Evolutionary conservation across 2,888 invertebrate genomes (phyloP), one percentile per base, ranked within the genome.

Genomic region (Prosopocoilus inquinatus): DNA sequence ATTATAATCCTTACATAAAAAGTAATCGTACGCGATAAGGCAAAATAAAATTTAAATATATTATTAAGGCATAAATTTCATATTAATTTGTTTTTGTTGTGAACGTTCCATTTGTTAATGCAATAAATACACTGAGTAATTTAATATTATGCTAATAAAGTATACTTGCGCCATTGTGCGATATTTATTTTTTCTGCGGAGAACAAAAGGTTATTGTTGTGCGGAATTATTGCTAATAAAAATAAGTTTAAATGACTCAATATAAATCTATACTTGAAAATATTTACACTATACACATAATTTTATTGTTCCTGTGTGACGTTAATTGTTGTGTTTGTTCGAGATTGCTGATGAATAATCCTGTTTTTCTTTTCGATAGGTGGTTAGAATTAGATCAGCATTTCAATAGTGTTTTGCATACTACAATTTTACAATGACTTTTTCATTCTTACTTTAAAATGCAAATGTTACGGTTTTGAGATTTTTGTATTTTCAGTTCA

Each of bases 191-290:
- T 55, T 35, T 41, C 11, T 47, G 11, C 45, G 53, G 45, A 57
- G 53, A 57, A 57, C 56, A 57, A 57, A 57, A 57, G 56, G 43
- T 51, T 49, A 57, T 57, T 57, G 56, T 57, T 57, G 35, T 50
- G 53, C 53, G 52, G 51, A 47, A 50, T 57, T 51, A 54, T 55
- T 51, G 53, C 53, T 58, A 55, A 53, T 47, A 57, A 57, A 61
- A 57, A 44, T 57, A 49, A 49, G 20, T 28, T 28, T 28, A 28
- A 47, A 50, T 48, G 46, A 49, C 53, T 41, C 41, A 41, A 41
- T 41, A 16, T 9, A 41, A 41, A 41, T 15, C 15, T 41, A 41
- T 41, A 41, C 41, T 13, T 41, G 16, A 41, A 41, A 41, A 41
- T 41, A 41, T 41, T 41, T 41, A 41, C 16, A 41, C n/a, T 41